Base-by-base conservation (phyloP, 2,113 vertebrate species). In the Scomber japonicus region DNA sequence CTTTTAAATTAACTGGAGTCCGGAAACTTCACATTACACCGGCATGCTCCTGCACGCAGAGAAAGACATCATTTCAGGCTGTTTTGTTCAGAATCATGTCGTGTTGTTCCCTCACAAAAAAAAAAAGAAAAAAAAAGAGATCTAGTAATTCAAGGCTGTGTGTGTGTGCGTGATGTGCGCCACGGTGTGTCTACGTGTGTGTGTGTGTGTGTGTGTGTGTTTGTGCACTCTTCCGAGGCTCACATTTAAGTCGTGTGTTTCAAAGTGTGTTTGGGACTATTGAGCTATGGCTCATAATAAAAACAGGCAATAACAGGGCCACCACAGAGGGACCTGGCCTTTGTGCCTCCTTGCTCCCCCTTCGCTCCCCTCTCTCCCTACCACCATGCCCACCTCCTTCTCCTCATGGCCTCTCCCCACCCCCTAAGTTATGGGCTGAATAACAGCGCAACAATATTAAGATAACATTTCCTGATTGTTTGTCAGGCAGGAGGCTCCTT, bases 221-320 rank as follows among this genome's bases (percentile, higher is more conserved):
- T 45, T 27, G 21, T 5, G 5, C 46, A 24, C 24, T 14, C 49
- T 77, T 64, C n/a, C 31, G 21, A 17, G 53, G 57, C 71, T 75
- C 71, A 77, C 68, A 75, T 70, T 63, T 83, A 71, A 31, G 69
- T 51, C 59, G 71, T 68, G 71, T 67, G 60, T 75, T 79, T 89
- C 73, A 80, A 84, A 76, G 86, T 91, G 89, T 90, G 86, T 83
- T 90, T 86, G 86, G 80, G 76, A 73, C 90, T 60, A n/a, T 75
- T 96, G 96, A 97, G 96, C 95, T 95, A 96, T 94, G 94, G 94
- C 94, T 94, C 95, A 95, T 96, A 97, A 97, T 97, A 97, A 97
- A 97, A 96, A 95, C 95, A 96, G 96, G 96, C 96, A 97, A 96
- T 97, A 97, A 96, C 95, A 94, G 91, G 94, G 94, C 93, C 96